Base-by-base conservation (phyloP, 2,113 vertebrate species). In the Neotoma lepida region DNA sequence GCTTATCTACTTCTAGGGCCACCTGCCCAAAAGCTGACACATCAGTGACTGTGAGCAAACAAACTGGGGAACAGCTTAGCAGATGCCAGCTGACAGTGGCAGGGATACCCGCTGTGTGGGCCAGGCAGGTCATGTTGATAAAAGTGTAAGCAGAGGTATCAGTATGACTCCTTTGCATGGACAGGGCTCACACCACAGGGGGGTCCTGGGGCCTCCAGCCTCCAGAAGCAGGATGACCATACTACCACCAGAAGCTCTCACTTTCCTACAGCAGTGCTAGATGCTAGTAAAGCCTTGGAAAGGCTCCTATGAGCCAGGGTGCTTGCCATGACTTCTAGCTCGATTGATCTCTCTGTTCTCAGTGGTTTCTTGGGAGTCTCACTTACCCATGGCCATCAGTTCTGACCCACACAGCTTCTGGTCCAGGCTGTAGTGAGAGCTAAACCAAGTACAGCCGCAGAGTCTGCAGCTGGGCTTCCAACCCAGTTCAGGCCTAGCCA, bases 361-460 rank as follows among this genome's bases (percentile, higher is more conserved):
- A 26, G 51, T 9, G 39, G 46, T 20, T 33, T 33, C 41, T 14
- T 15, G 20, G 3, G 20, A 63, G 4, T 22, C 28, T 66, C 35
- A 0, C 12, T 68, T 26, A 9, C 0, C 0, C 18, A 2, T 0
- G 1, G 46, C 61, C 35, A 0, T 0, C 1, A 39, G 56, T 12
- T 77, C 58, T 58, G 63, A 7, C 9, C 8, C 64, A 22, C 18
- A 20, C 17, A 8, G 64, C 41, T 13, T 77, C 13, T 0, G 46
- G 35, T 41, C 68, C n/a, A 1, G n/a, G 6, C 39, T 35, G 33
- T 39, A 15, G 9, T 8, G 10, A 88, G 86, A 17, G 9, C 0
- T 0, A 41, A 58, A 35, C 56, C 46, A 66, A 54, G 17, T 28
- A 39, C 63, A 35, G 63, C 68, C 46, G 41, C 1, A 4, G 66